Conservation (phyloP, 1,140 invertebrate genomes). For the Ceratina japonica region DNA sequence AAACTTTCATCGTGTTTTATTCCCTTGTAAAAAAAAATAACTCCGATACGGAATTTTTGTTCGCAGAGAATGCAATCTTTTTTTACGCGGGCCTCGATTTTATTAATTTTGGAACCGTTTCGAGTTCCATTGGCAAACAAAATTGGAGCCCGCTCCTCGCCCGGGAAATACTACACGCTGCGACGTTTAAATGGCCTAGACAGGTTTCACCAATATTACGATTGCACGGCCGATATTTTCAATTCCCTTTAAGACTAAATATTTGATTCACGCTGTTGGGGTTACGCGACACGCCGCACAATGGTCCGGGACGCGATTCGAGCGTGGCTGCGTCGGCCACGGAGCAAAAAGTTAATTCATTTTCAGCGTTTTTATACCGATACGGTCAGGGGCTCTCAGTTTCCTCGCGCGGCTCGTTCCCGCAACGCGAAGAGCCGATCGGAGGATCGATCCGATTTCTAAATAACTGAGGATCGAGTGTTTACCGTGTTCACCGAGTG, state of each 20-base stretch:
- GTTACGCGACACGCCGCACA: conserved; percentile 47
- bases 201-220: too few relatives aligned
- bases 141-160: too few relatives aligned
- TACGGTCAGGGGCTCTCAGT: conserved; percentile 63
- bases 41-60: background rate
- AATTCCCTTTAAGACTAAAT: conserved; percentile 9
- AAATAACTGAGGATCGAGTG: conserved; percentile 19
- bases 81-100: background rate
- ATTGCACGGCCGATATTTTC: too few relatives aligned
- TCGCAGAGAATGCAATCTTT: background rate
- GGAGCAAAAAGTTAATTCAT: conserved; percentile 76
- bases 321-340: conserved; percentile 54
- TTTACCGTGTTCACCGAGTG: conserved; percentile 2
- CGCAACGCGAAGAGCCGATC: background rate
- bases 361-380: conserved; percentile 73
- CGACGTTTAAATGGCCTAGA: too few relatives aligned
- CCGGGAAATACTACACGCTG: too few relatives aligned
- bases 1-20: conserved; percentile 7
- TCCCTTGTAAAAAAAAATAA: conserved; percentile 10
- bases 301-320: conserved; percentile 62
- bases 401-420: background rate
- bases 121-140: too few relatives aligned
- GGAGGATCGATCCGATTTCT: conserved; percentile 18
- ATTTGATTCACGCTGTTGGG: conserved; percentile 56
- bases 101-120: background rate